Conservation (phyloP, 2,113 vertebrate species). For the Muntiacus muntjak region DNA sequence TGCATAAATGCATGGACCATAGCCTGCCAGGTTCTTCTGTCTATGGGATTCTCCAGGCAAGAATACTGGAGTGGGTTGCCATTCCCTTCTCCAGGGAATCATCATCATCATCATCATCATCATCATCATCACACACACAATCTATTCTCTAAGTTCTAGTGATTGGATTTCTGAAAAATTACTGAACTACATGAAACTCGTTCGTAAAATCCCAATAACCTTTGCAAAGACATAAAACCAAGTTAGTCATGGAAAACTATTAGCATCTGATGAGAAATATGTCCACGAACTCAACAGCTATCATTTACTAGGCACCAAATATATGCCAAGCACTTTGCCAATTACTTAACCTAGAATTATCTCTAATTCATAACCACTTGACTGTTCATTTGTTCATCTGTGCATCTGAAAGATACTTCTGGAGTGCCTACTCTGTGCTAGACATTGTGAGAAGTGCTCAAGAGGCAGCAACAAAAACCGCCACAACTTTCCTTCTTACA, state of each 20-base stretch:
- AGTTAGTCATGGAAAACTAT: background rate
- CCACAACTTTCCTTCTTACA: background rate
- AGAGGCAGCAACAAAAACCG: background rate
- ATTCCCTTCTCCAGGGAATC: background rate
- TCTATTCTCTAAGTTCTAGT: background rate
- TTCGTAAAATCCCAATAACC: background rate
- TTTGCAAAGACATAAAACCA: slow-evolving; percentile 15
- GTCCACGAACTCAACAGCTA: background rate
- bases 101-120: background rate
- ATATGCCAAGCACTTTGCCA: background rate
- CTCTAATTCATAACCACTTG: background rate
- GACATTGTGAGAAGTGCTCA: background rate
- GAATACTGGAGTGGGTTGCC: background rate
- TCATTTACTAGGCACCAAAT: background rate
- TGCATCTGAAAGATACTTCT: background rate
- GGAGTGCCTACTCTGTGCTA: no score
- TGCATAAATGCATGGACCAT: background rate
- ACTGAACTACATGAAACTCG: background rate
- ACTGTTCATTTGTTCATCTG: background rate
- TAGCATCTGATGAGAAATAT: background rate
- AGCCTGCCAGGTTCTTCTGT: background rate
- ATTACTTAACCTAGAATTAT: no score
- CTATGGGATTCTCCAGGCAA: background rate
- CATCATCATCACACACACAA: background rate
- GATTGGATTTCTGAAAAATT: background rate